Percentiles rank a stretch among this genome's conserved stretches.
Conservation (phyloP, 2,113 vertebrate species). For the Agapornis roseicollis region DNA sequence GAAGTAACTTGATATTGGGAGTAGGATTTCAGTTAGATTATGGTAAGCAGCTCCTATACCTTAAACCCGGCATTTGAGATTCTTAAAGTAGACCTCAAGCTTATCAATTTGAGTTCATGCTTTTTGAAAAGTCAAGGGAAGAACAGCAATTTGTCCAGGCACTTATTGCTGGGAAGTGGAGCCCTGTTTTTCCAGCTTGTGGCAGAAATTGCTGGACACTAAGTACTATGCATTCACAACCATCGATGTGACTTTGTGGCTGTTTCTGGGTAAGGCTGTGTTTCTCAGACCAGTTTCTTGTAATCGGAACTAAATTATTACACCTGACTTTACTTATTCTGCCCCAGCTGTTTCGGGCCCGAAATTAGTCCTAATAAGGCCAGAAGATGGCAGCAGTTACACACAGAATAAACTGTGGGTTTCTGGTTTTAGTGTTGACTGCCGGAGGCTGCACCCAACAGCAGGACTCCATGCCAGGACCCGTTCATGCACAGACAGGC, state of each 20-base stretch:
- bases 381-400: conserved; percentile 52
- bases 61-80: neutral
- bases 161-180: neutral
- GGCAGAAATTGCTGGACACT: neutral
- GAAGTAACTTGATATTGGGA: neutral
- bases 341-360: neutral
- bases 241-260: neutral
- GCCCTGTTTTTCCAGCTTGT: neutral
- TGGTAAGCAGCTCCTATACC: neutral
- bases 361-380: neutral
- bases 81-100: neutral
- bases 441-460: neutral
- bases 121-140: neutral
- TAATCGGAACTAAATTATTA: neutral
- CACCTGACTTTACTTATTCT: no score
- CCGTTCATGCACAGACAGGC: rapidly evolving
- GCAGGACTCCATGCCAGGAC: neutral
- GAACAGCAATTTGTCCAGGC: neutral
- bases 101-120: neutral
- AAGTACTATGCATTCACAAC: neutral
- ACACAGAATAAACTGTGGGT: rapidly evolving
- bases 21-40: neutral
- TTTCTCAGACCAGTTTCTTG: neutral
- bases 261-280: neutral
- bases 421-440: rapidly evolving